A percentile compares a stretch with the other conserved stretches of the same genome.
phyloP scores from a whole-genome alignment of 2,888 invertebrate species.

The Hymenopus coronatus region DNA sequence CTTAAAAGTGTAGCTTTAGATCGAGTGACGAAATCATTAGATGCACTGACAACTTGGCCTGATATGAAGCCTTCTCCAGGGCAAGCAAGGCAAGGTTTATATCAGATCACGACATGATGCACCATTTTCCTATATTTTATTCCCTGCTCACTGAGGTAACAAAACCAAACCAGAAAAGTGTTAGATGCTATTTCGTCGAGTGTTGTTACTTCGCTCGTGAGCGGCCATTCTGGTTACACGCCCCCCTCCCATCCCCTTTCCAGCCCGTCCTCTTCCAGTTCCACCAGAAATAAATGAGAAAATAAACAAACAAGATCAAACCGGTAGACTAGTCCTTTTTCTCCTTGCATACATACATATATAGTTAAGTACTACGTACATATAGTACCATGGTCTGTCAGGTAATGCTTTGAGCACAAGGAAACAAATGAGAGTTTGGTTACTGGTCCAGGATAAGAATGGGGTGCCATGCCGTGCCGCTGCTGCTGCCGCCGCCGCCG shows the following conservation, averaged over 20 bases:
- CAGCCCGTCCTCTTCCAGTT: slow-evolving; percentile 11
- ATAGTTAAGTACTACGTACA: slow-evolving; percentile 13
- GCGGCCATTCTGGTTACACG: slow-evolving; percentile 38
- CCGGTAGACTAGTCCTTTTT: slow-evolving; percentile 34
- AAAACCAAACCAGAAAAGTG: slow-evolving; percentile 34
- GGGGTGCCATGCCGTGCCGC: neutral
- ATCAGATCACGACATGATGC: slow-evolving; percentile 31
- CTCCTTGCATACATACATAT: slow-evolving; percentile 33
- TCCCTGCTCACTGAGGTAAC: slow-evolving; percentile 37
- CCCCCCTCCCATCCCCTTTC: slow-evolving; percentile 28
- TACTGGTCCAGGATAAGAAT: neutral
- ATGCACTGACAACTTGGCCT: slow-evolving; percentile 33
- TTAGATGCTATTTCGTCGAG: slow-evolving; percentile 35
- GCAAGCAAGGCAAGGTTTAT: slow-evolving; percentile 28
- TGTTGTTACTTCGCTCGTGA: slow-evolving; percentile 37
- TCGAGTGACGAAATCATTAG: slow-evolving; percentile 34
- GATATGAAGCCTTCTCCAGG: slow-evolving; percentile 24
- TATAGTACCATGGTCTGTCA: slow-evolving; percentile 34
- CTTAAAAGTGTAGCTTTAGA: slow-evolving; percentile 37
- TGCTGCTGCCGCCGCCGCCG: slow-evolving; percentile 22
- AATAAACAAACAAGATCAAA: slow-evolving; percentile 12
- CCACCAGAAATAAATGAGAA: neutral
- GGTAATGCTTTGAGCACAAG: slow-evolving; percentile 38
- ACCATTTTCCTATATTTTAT: slow-evolving; percentile 37
- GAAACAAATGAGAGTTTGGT: slow-evolving; percentile 36